A percentile compares a stretch with the other conserved stretches of the same genome.
phyloP scores from a whole-genome alignment of 2,888 invertebrate species.

The Meiosimyza platycephala region DNA sequence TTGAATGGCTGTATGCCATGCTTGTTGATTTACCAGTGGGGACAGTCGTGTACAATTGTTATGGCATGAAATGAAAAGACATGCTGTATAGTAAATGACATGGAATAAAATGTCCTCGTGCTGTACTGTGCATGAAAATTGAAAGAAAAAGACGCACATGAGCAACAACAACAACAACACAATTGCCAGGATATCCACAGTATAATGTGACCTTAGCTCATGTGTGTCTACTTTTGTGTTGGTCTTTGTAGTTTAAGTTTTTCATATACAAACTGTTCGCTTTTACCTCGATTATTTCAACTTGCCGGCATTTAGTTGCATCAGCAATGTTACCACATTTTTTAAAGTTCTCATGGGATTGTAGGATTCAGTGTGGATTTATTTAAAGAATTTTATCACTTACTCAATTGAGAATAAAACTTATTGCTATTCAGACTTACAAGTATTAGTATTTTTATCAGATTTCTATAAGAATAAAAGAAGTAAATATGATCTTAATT shows the following conservation, averaged over 20 bases:
- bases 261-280: not conserved
- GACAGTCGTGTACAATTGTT: not conserved
- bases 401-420: too few relatives aligned
- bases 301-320: too few relatives aligned
- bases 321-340: not conserved
- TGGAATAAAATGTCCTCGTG: too few relatives aligned
- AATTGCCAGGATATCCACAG: slow-evolving; percentile 11
- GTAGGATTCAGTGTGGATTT: not conserved
- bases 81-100: not conserved
- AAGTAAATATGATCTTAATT: too few relatives aligned
- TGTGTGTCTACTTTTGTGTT: not conserved
- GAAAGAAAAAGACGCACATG: too few relatives aligned
- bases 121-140: too few relatives aligned
- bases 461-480: too few relatives aligned
- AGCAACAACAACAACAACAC: not conserved
- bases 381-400: too few relatives aligned
- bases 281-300: not conserved
- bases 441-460: too few relatives aligned
- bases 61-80: not conserved
- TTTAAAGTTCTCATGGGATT: not conserved
- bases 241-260: not conserved
- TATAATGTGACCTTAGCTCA: slow-evolving; percentile 1
- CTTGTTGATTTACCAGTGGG: not conserved
- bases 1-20: not conserved
- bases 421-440: too few relatives aligned